Conservation (phyloP, 2,797 vertebrate genomes). For the Malurus splendens region DNA sequence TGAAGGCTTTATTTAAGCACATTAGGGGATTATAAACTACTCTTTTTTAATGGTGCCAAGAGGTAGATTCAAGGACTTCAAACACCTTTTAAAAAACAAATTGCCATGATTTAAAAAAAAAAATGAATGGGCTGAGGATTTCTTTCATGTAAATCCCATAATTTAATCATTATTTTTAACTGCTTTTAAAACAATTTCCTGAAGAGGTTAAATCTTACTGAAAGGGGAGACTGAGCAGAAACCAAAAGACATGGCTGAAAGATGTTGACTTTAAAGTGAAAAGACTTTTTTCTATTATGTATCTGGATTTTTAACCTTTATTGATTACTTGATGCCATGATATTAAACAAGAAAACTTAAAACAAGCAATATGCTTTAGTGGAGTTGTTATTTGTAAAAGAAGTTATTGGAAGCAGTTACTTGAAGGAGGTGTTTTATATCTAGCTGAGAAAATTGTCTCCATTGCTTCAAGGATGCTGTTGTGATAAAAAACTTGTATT, state of each 20-base stretch:
- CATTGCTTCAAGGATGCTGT: background rate
- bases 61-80: constrained; percentile 53
- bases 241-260: constrained; percentile 6
- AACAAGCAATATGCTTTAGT: constrained; percentile 6
- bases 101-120: constrained; percentile 38
- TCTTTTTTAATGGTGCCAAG: constrained; percentile 56
- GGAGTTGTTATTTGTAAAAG: constrained; percentile 19
- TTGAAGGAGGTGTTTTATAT: background rate
- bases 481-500: background rate
- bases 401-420: constrained; percentile 10
- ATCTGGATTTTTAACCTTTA: constrained; percentile 1
- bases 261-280: background rate
- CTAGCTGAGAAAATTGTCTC: background rate
- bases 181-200: constrained; percentile 62
- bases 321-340: background rate
- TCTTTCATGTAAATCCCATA: constrained; percentile 54
- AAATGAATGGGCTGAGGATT: constrained; percentile 43
- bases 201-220: constrained; percentile 54
- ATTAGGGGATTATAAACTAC: constrained; percentile 60
- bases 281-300: background rate
- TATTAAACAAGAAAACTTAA: constrained; percentile 18
- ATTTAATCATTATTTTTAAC: constrained; percentile 61
- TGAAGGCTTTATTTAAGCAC: constrained; percentile 64
- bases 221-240: constrained; percentile 25
- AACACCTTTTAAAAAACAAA: constrained; percentile 65